A percentile compares a stretch with the other conserved stretches of the same genome.
Conservation (phyloP, 2,888 invertebrate genomes). For the Eledone cirrhosa region DNA sequence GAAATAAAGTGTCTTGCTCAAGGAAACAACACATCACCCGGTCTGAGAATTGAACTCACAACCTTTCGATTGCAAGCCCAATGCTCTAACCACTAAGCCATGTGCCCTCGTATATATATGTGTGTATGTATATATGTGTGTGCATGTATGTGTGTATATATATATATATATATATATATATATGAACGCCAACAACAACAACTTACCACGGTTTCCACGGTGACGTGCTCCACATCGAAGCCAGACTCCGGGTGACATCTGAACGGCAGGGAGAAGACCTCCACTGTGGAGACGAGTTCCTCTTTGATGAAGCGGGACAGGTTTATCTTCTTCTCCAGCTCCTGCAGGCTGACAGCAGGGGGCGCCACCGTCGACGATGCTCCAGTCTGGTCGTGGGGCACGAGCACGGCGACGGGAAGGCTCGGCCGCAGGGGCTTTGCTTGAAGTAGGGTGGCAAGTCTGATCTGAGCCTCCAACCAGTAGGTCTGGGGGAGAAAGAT, state of each 20-base stretch:
- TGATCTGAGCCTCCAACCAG: slow-evolving; percentile 45
- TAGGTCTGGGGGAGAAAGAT: slow-evolving; percentile 35
- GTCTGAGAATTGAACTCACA: too few species aligned
- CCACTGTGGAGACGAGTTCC: slow-evolving; percentile 42
- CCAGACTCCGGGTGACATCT: not conserved
- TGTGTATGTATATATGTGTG: too few species aligned
- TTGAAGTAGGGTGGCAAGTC: slow-evolving; percentile 46
- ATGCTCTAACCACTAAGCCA: too few species aligned
- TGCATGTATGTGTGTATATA: too few species aligned
- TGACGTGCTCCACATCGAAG: not conserved
- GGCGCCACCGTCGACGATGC: not conserved
- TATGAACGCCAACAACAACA: too few species aligned
- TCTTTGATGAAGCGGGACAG: slow-evolving; percentile 41
- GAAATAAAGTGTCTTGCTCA: too few species aligned
- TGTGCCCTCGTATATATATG: too few species aligned
- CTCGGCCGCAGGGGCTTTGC: slow-evolving; percentile 46
- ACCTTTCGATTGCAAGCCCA: too few species aligned
- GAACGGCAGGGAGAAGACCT: slow-evolving; percentile 35
- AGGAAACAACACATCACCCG: too few species aligned
- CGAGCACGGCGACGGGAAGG: slow-evolving; percentile 53
- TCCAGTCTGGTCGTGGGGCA: slow-evolving; percentile 34
- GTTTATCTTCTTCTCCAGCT: slow-evolving; percentile 34
- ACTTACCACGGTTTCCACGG: not conserved
- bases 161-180: too few species aligned
- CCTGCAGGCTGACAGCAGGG: slow-evolving; percentile 21